Evolutionary conservation across 2,888 invertebrate species (phyloP).

Genomic region (Eueremaeus valkanovi): DNA sequence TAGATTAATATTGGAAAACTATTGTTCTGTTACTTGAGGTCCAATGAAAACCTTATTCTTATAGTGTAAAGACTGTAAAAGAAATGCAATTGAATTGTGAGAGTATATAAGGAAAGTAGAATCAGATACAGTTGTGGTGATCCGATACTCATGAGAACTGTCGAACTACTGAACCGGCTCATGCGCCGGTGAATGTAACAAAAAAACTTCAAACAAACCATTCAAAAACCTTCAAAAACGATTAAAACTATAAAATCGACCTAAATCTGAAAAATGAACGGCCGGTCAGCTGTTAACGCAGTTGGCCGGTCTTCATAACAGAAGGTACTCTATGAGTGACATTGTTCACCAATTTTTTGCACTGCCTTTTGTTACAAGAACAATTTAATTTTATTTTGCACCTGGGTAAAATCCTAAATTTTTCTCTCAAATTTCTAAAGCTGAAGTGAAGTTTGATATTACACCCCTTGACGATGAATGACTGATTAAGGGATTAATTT

Average conservation of each 20-base stretch:
- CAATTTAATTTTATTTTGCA: no score
- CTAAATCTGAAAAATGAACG: constrained; percentile 15
- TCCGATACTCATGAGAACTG: constrained; percentile 29
- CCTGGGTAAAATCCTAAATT: no score
- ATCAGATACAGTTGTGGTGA: background rate
- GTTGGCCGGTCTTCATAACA: constrained; percentile 15
- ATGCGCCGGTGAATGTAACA: background rate
- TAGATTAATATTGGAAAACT: no score
- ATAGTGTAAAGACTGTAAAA: background rate
- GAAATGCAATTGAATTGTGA: no score
- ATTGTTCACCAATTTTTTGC: constrained; percentile 23
- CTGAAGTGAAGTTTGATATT: no score
- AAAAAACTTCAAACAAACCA: constrained; percentile 1
- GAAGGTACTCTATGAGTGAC: constrained; percentile 34
- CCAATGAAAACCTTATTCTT: no score
- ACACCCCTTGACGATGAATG: no score
- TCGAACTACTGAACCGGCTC: background rate
- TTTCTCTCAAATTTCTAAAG: no score
- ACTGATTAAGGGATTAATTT: no score
- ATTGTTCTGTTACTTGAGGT: no score
- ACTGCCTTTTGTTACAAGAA: no score
- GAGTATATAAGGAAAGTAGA: background rate
- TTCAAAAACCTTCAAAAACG: background rate
- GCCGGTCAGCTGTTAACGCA: background rate
- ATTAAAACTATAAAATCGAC: background rate